Percentiles rank a stretch among this genome's conserved stretches.
Conservation (phyloP, 2,113 vertebrate species). For the Rissa tridactyla region DNA sequence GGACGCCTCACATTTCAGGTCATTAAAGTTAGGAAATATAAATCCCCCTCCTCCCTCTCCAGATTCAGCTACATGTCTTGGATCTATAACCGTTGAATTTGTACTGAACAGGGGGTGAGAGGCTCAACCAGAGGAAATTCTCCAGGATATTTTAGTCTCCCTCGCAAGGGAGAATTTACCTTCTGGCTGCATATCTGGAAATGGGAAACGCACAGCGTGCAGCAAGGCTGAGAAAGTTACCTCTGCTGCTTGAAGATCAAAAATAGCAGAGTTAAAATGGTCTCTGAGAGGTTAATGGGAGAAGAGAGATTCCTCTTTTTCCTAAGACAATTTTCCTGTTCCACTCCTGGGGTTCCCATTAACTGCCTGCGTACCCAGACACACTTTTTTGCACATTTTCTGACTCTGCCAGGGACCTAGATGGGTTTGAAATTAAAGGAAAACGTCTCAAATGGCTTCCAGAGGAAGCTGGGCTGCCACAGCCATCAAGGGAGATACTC, state of each 20-base stretch:
- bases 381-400: not conserved
- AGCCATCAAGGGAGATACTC: not conserved
- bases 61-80: not conserved
- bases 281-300: not conserved
- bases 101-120: not conserved
- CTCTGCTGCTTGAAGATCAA: not conserved
- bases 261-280: slow-evolving; percentile 1
- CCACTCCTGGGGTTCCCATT: not conserved
- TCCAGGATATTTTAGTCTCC: slow-evolving; percentile 23
- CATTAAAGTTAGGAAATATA: not conserved
- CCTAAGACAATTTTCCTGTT: not conserved
- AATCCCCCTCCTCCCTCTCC: not conserved
- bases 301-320: not conserved
- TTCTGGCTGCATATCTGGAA: not conserved
- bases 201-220: not conserved
- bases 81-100: not conserved
- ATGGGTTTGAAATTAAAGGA: not conserved
- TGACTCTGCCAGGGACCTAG: not conserved
- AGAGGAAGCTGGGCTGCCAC: not conserved
- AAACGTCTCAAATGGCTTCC: not conserved
- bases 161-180: not conserved
- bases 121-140: not conserved
- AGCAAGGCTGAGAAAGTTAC: not conserved
- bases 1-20: not conserved
- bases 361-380: not conserved